Conservation (phyloP, 1,140 invertebrate genomes). For the Xylocopa sonorina region DNA sequence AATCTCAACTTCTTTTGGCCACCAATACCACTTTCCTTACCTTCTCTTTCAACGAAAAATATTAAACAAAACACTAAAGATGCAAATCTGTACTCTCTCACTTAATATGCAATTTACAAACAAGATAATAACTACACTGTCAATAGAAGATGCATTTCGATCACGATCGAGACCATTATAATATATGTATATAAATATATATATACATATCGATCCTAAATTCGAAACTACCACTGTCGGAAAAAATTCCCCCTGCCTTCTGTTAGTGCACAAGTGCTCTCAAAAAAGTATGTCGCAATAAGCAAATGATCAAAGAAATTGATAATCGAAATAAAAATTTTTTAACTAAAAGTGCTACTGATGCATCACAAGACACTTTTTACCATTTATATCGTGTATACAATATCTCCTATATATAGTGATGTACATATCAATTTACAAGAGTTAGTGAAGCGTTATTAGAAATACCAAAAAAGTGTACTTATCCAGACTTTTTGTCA, state of each 20-base stretch:
- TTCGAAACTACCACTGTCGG: slow-evolving; percentile 37
- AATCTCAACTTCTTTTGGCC: slow-evolving; percentile 55
- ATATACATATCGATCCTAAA: slow-evolving; percentile 46
- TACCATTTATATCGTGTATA: slow-evolving; percentile 52
- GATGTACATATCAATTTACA: slow-evolving; percentile 54
- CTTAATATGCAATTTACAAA: slow-evolving; percentile 35
- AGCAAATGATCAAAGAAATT: slow-evolving; percentile 43
- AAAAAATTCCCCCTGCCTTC: slow-evolving; percentile 37
- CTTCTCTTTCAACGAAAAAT: slow-evolving; percentile 51
- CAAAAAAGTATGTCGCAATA: slow-evolving; percentile 49
- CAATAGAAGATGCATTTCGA: slow-evolving; percentile 33
- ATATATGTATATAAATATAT: too few relatives aligned
- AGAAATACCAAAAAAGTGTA: slow-evolving; percentile 54
- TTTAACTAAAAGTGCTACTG: slow-evolving; percentile 37
- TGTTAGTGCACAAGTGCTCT: slow-evolving; percentile 57
- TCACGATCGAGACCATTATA: slow-evolving; percentile 26
- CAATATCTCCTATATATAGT: slow-evolving; percentile 45
- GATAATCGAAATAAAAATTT: slow-evolving; percentile 31
- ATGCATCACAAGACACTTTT: slow-evolving; percentile 60
- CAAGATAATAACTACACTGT: slow-evolving; percentile 31
- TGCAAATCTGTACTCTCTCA: slow-evolving; percentile 41
- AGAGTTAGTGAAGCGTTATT: slow-evolving; percentile 62
- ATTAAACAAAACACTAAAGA: slow-evolving; percentile 37
- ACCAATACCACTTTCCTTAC: slow-evolving; percentile 57
- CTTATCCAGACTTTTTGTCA: slow-evolving; percentile 66